Percentiles rank a stretch among this genome's conserved stretches.
Conservation (phyloP, 53 echinoderm and acorn worm species). For the Antedon mediterranea region DNA sequence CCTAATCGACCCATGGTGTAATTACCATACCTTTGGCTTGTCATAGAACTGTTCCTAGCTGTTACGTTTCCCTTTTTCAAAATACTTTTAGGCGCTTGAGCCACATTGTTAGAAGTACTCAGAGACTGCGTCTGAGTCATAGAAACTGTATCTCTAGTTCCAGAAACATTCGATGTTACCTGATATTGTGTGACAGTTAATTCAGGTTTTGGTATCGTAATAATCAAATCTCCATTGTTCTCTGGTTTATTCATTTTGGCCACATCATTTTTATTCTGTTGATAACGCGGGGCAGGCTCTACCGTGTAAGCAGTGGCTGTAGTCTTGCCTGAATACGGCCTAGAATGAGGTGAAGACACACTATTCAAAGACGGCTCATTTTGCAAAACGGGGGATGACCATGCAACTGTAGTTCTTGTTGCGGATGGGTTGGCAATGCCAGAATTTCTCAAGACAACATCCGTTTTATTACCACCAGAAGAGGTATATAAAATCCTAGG, state of each 20-base stretch:
- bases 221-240: neutral
- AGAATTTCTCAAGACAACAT: conserved; percentile 5
- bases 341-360: neutral
- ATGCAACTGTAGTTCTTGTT: conserved; percentile 17
- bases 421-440: neutral
- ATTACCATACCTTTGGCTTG: neutral
- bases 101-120: neutral
- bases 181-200: neutral
- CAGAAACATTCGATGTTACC: neutral
- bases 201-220: neutral
- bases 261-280: neutral
- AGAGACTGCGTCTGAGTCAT: neutral
- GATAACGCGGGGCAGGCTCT: conserved; percentile 15
- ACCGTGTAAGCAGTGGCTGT: conserved; percentile 45
- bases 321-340: conserved; percentile 53
- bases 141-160: neutral
- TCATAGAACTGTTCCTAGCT: conserved; percentile 5
- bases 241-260: neutral
- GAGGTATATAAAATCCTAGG: conserved; percentile 17
- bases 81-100: conserved; percentile 50
- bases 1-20: conserved; percentile 25
- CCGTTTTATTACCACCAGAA: neutral
- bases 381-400: conserved; percentile 7
- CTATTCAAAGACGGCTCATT: neutral
- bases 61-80: conserved; percentile 31